A percentile compares a stretch with the other conserved stretches of the same genome.
Evolutionary conservation across 1,140 invertebrate species (phyloP).

Genomic region (Drosophila kurseongensis): DNA sequence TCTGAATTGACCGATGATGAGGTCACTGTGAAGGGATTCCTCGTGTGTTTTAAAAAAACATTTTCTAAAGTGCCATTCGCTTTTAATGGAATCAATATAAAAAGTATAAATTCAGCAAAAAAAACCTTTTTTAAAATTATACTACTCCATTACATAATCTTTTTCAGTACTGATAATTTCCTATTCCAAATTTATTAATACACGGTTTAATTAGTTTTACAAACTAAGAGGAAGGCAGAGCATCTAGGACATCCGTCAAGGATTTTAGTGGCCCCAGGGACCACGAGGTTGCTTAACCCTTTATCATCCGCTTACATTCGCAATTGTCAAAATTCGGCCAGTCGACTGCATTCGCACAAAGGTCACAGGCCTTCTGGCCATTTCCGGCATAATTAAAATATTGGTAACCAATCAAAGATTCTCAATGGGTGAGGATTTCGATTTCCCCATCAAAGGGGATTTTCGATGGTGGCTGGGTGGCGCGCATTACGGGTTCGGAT

Average conservation of each 20-base stretch:
- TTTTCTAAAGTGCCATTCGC: no score
- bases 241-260: no score
- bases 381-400: slow-evolving; percentile 67
- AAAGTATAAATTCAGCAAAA: no score
- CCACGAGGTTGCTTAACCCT: background rate
- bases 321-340: slow-evolving; percentile 25
- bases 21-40: background rate
- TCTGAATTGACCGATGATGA: slow-evolving; percentile 37
- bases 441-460: background rate
- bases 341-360: slow-evolving; percentile 39
- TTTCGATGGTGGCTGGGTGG: background rate
- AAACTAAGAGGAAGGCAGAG: no score
- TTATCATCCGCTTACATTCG: background rate
- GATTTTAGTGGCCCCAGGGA: background rate
- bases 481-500: background rate
- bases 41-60: no score
- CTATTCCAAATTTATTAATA: no score
- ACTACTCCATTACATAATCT: no score
- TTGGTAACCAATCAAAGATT: slow-evolving; percentile 76
- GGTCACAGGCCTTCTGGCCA: slow-evolving; percentile 31
- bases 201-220: no score
- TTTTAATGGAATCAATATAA: no score
- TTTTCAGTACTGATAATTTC: no score
- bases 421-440: slow-evolving; percentile 36
- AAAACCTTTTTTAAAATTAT: no score